Conservation (phyloP, 1,140 invertebrate genomes). For the Bombus picipes region DNA sequence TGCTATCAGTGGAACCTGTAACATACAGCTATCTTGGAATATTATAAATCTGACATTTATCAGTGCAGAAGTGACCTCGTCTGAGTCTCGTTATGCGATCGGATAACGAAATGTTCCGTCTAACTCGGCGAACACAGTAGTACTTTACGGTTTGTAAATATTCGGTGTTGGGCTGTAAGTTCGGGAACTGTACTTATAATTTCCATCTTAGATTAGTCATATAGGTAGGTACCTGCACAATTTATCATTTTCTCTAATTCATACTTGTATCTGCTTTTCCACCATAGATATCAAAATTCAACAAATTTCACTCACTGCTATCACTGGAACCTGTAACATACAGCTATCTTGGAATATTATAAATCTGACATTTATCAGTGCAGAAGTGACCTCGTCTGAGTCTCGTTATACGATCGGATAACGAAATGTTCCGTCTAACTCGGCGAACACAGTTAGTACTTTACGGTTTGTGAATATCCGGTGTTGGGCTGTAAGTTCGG, state of each 20-base stretch:
- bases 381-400: neutral
- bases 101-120: slow-evolving; percentile 6
- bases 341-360: neutral
- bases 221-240: neutral
- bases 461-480: slow-evolving; percentile 54
- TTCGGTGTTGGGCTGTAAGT: too few relatives aligned
- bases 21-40: neutral
- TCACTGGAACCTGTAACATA: neutral
- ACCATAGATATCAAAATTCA: neutral
- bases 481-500: neutral
- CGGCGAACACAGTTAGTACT: slow-evolving; percentile 35
- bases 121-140: neutral
- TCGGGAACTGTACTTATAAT: neutral
- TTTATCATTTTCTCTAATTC: neutral
- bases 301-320: neutral
- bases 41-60: slow-evolving; percentile 4
- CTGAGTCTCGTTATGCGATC: neutral
- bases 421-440: slow-evolving; percentile 1
- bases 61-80: neutral
- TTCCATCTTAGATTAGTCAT: neutral
- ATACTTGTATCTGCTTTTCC: neutral
- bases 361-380: neutral
- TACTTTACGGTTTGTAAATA: too few relatives aligned
- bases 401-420: neutral
- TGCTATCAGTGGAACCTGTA: neutral